These are phyloP conservation scores for Gasterosteus aculeatus DNA, from an alignment of 2,113 vertebrate genomes.

Conservation along the genomic window DNA sequence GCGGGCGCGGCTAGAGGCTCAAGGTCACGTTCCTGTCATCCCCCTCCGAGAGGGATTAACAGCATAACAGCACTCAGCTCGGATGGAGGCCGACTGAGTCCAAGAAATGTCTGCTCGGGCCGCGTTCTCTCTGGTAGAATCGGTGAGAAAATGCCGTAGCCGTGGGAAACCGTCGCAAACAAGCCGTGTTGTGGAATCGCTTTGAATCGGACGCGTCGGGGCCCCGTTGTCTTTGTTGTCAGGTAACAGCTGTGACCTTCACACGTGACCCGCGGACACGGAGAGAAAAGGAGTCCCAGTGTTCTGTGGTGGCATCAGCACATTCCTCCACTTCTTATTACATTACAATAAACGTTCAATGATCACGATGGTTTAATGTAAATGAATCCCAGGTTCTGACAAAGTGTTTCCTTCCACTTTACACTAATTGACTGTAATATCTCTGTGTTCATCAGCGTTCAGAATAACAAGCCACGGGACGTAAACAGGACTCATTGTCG, in stretches of 20 bases:
- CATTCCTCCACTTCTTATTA: constrained; percentile 9
- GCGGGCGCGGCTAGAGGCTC: constrained; percentile 56
- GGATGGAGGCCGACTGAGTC: constrained; percentile 61
- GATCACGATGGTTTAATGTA: background rate
- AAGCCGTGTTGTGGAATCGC: constrained; percentile 19
- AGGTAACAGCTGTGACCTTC: constrained; percentile 37
- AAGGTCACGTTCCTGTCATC: constrained; percentile 59
- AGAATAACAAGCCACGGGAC: constrained; percentile 44
- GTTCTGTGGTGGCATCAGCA: background rate
- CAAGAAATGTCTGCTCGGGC: constrained; percentile 62
- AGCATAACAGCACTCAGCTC: constrained; percentile 58
- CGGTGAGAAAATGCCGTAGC: constrained; percentile 30
- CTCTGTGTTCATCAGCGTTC: constrained; percentile 35
- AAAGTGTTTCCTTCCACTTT: constrained; percentile 21
- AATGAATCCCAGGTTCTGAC: background rate
- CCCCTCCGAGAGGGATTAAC: constrained; percentile 67
- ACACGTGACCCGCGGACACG: constrained; percentile 30
- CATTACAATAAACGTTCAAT: background rate
- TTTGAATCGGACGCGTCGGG: constrained; percentile 50
- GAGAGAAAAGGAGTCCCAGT: background rate
- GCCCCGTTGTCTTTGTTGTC: constrained; percentile 29
- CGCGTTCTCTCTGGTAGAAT: constrained; percentile 43
- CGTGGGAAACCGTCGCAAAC: constrained; percentile 31
- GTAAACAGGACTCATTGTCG: constrained; percentile 35
- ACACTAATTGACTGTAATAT: constrained; percentile 35